Evolutionary conservation across 2,888 invertebrate species (phyloP).

Genomic region (Scrobipalpa costella): DNA sequence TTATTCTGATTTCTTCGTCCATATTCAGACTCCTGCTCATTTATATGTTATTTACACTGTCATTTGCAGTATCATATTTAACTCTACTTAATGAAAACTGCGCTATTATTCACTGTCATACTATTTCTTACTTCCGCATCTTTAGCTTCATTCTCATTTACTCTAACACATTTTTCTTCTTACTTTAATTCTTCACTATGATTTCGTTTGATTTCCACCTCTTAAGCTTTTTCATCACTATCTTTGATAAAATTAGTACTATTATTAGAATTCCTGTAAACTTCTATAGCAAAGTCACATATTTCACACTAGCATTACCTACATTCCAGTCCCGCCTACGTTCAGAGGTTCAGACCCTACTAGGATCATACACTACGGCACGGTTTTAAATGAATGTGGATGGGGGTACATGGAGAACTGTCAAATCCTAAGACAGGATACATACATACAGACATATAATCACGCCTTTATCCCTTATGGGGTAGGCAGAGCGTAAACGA

Average conservation of each 20-base stretch:
- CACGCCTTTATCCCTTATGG: no score
- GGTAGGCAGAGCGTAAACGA: no score
- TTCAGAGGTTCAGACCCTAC: not conserved
- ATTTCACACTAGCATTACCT: conserved; percentile 8
- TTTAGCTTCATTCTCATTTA: not conserved
- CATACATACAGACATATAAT: no score
- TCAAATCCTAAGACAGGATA: no score
- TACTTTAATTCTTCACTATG: not conserved
- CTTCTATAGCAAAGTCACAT: not conserved
- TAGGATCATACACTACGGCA: not conserved
- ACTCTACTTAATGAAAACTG: conserved; percentile 3
- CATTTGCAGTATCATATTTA: not conserved
- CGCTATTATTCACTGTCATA: not conserved
- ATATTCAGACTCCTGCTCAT: not conserved
- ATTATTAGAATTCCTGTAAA: not conserved
- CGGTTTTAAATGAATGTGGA: no score
- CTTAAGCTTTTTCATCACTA: not conserved
- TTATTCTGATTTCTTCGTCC: not conserved
- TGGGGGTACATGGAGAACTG: no score
- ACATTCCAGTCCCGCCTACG: conserved; percentile 19
- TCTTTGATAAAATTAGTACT: not conserved
- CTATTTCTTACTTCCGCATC: not conserved
- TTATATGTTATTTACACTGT: not conserved
- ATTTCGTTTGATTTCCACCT: not conserved
- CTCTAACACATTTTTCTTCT: not conserved